phyloP scores from a whole-genome alignment of 2,797 vertebrate genomes.

The Pseudomugil tenellus region DNA sequence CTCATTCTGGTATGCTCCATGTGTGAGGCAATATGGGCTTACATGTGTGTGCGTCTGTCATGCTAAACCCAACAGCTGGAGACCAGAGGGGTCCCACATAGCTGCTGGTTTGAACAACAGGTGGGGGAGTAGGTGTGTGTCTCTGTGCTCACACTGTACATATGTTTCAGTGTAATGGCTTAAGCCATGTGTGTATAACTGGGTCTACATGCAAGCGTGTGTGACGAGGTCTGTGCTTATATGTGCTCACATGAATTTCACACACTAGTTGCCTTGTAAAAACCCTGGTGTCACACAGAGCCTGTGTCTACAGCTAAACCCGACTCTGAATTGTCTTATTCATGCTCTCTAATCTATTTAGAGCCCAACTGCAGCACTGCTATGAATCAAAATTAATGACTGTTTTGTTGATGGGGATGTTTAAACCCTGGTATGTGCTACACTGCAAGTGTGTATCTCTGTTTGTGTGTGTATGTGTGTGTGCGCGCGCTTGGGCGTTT shows the following conservation, averaged over 20 bases:
- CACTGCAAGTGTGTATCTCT: too few species aligned
- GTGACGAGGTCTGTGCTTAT: constrained; percentile 22
- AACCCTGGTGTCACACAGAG: constrained; percentile 37
- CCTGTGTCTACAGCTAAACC: constrained; percentile 25
- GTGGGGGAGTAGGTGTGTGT: constrained; percentile 53
- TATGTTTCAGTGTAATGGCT: constrained; percentile 30
- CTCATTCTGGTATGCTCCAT: constrained; percentile 48
- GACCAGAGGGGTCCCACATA: constrained; percentile 31
- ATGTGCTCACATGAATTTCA: constrained; percentile 19
- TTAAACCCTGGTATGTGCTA: constrained; percentile 55
- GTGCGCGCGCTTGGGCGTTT: constrained; percentile 4
- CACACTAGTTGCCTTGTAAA: constrained; percentile 32
- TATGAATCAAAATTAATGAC: constrained; percentile 64
- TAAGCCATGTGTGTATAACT: constrained; percentile 1
- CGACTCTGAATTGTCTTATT: constrained; percentile 62
- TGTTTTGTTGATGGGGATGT: constrained; percentile 59
- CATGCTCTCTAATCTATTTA: constrained; percentile 64
- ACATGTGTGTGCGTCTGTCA: constrained; percentile 53
- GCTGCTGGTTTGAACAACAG: constrained; percentile 48
- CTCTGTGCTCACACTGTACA: constrained; percentile 54
- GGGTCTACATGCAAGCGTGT: constrained; percentile 13
- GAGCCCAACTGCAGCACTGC: constrained; percentile 39
- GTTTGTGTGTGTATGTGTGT: constrained; percentile 27
- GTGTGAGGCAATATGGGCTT: constrained; percentile 3
- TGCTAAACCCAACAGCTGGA: constrained; percentile 66